These are phyloP conservation scores for Ganaspis brasiliensis DNA, from an alignment of 2,888 invertebrate genomes.

Conservation along the genomic window DNA sequence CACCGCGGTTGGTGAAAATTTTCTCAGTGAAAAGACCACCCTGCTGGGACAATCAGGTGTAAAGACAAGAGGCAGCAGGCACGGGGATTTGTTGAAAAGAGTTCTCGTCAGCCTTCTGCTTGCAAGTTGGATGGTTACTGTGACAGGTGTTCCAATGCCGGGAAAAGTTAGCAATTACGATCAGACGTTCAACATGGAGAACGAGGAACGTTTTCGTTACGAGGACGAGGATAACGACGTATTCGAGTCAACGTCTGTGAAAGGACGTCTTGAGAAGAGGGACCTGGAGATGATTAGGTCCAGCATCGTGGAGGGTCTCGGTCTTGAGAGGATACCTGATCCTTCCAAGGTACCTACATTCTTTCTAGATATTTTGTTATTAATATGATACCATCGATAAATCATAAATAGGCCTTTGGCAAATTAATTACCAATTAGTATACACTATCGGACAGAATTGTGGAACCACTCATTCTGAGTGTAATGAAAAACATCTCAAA, in stretches of 20 bases:
- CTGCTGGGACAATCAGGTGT: slow-evolving; percentile 17
- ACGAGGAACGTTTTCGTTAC: slow-evolving; percentile 8
- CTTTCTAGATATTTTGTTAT: neutral
- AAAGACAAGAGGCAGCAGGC: slow-evolving; percentile 1
- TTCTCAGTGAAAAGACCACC: slow-evolving; percentile 38
- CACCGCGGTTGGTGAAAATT: slow-evolving; percentile 19
- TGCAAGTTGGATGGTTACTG: slow-evolving; percentile 15
- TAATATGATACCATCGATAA: no score
- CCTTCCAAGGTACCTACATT: slow-evolving; percentile 73
- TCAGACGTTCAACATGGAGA: slow-evolving; percentile 29
- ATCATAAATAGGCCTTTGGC: no score
- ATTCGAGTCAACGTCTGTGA: slow-evolving; percentile 24
- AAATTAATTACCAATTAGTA: no score
- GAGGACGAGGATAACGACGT: slow-evolving; percentile 44
- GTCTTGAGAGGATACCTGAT: slow-evolving; percentile 77
- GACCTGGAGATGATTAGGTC: slow-evolving; percentile 75
- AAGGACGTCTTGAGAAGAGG: slow-evolving; percentile 61
- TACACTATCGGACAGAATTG: no score
- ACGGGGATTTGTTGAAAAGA: neutral
- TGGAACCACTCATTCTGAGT: no score
- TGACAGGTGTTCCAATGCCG: slow-evolving; percentile 37
- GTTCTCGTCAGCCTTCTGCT: slow-evolving; percentile 9
- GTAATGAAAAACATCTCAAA: no score
- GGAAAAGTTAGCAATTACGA: slow-evolving; percentile 36
- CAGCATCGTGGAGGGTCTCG: slow-evolving; percentile 77